These are phyloP conservation scores for Daubentonia madagascariensis DNA, from an alignment of 2,113 vertebrate species.

Conservation along the genomic window DNA sequence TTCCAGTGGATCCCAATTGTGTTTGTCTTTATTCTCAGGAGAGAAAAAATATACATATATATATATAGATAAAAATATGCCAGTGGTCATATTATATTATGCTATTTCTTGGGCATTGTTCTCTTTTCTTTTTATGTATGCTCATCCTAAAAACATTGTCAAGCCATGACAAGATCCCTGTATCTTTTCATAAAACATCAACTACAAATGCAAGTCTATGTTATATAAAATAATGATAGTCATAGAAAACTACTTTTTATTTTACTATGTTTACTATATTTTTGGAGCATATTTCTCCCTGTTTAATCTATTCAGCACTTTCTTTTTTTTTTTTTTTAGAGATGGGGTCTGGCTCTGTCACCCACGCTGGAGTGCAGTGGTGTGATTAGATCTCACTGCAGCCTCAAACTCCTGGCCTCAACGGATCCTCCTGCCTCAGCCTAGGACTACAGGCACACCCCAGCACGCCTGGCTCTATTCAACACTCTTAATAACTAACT, in stretches of 20 bases:
- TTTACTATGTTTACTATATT: slow-evolving; percentile 58
- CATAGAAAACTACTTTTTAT: slow-evolving; percentile 41
- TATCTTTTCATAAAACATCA: slow-evolving; percentile 49
- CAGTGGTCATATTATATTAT: slow-evolving; percentile 46
- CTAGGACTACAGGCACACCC: too few species aligned
- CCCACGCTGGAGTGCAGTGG: too few species aligned
- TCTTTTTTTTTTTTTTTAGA: too few species aligned
- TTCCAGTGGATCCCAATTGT: slow-evolving; percentile 68
- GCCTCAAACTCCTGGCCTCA: too few species aligned
- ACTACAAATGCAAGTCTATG: slow-evolving; percentile 29
- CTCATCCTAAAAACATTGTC: slow-evolving; percentile 48
- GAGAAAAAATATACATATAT: neutral
- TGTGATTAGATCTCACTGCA: too few species aligned
- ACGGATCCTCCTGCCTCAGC: too few species aligned
- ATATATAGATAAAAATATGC: neutral
- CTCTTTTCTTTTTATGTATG: slow-evolving; percentile 52
- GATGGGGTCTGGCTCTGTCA: too few species aligned
- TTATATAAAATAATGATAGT: slow-evolving; percentile 41
- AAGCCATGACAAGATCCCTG: slow-evolving; percentile 22
- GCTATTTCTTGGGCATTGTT: slow-evolving; percentile 50
- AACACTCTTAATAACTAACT: slow-evolving; percentile 17
- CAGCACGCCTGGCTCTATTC: neutral
- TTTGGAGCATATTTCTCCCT: slow-evolving; percentile 37
- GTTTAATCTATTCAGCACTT: neutral
- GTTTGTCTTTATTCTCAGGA: slow-evolving; percentile 69